Base-by-base conservation (phyloP, 2,888 invertebrate species). In the Tetheella fluctuosa region DNA sequence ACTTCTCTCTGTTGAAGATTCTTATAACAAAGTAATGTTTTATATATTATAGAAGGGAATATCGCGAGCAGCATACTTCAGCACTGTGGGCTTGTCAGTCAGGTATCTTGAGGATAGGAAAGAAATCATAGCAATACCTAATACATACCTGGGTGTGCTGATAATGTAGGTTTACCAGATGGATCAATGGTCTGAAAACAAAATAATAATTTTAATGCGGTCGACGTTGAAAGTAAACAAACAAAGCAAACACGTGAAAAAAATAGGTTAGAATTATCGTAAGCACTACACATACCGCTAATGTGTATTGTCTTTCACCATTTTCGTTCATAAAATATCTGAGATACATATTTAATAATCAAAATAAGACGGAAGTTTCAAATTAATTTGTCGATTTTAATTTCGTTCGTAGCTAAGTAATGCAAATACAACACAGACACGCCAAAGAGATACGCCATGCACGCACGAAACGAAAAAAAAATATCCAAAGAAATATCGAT, bases 291-390 rank as follows among this genome's bases (percentile, higher is more conserved):
- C 79, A 81, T 93, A 97, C 98, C 94, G 97, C 95, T 59, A 98
- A 86, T 6, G 98, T 98, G 83, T 98, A 98, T 34, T 97, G 95
- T 57, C 98, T 94, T 13, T 97, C 95, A 0, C 97, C 97, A 57
- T 95, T 95, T 82, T 96, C 96, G 80, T 97, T 95, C 67, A 97
- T 80, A 80, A 96, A 92, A 74, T 91, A 93, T 76, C 91, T 80
- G 28, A 93, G 80, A 83, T 93, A 93, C 93, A 93, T 93, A 64
- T 73, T 85, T 39, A 57, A n/a, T 3, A 10, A 57, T 1, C 15
- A 59, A n/a, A 15, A 23, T 20, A 23, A 23, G 23, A 25, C 10
- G 37, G 13, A 15, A 37, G 15, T 37, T 37, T 37, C 0, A 37
- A 37, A 37, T 15, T 37, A 30, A 30, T 15, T 37, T 0, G 13